Base-by-base conservation (phyloP, 2,113 vertebrate genomes). In the Theristicus caerulescens region DNA sequence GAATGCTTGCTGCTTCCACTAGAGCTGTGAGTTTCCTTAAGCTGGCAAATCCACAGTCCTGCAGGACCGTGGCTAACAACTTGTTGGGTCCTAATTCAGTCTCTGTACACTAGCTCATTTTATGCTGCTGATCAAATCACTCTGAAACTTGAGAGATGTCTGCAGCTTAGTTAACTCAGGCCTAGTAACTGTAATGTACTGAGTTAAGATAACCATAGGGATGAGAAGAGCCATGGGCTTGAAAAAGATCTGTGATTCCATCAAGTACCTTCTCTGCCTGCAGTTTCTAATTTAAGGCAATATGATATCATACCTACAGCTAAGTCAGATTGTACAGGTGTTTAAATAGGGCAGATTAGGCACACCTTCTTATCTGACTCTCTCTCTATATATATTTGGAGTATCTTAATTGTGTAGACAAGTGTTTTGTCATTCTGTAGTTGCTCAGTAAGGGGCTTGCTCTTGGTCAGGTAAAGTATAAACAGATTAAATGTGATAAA, bases 71-170 rank as follows among this genome's bases (percentile, higher is more conserved):
- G 22, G 16, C 51, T 38, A 16, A 34, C 46, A 80, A 6, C 38
- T 71, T 2, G 0, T 42, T 51, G 21, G 4, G 16, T 74, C 27
- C n/a, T 59, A 19, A 25, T 46, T 82, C 18, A 34, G 0, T 11
- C n/a, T 69, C 10, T 44, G 14, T 49, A 38, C 26, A 19, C 13
- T 47, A 4, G 1, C 16, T 88, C 20, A 22, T 73, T 58, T 86
- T 59, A 18, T 69, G 59, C 54, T 82, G 40, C 51, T 86, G 40
- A 51, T 36, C 9, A 78, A 58, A 38, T 49, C 13, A 25, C n/a
- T 72, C 6, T 27, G 85, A 74, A 73, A 21, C 31, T 4, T 40
- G 36, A 49, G 27, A 49, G 42, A 15, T 67, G 13, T 54, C 52
- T 84, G 47, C 34, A 84, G 34, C 36, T 81, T 52, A 58, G 22